Evolutionary conservation across 2,797 vertebrate genomes (phyloP), one percentile per base, ranked within the genome.

Genomic region (Epinephelus malabaricus): DNA sequence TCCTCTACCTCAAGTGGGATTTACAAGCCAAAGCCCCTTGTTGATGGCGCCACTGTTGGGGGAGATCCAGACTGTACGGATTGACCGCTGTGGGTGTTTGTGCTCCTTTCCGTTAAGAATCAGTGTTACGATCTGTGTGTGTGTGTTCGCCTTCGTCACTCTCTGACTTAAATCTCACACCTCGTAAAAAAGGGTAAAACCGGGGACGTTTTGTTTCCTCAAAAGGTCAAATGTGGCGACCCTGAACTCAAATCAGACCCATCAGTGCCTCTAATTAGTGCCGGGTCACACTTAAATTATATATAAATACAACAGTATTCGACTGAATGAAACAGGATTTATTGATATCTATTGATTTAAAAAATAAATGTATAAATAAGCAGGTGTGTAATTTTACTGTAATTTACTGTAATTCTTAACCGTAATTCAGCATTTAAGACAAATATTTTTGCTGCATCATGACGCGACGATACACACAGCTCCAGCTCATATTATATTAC

Each of bases 1-100:
- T 62, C 17, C 21, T 7, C 46, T 56, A 78, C 62, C 65, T 80
- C 55, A 23, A 79, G 58, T 60, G 55, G 74, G 78, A 79, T 81
- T 85, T 81, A 70, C 59, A 63, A 76, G 47, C 70, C 76, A 76
- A 70, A 83, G 70, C 75, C 45, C 34, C 81, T 74, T 25, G 65
- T 65, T 75, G 73, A 76, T 17, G 71, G 50, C 59, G 66, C 79
- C 58, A 34, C 82, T 49, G 70, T 59, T 51, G 54, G 53, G 67
- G 69, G 55, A 65, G 77, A 84, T 81, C 56, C 69, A 75, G 72
- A 62, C 59, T 6, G 47, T 73, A 18, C 45, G 45, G 55, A 59
- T 14, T n/a, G 74, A 69, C 59, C 73, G 8, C 21, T 7, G 1
- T 7, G 17, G 50, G 18, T 17, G 45, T 46, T 45, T 46, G 11